Conservation (phyloP, 2,797 vertebrate genomes). For the Sebastes alutus region DNA sequence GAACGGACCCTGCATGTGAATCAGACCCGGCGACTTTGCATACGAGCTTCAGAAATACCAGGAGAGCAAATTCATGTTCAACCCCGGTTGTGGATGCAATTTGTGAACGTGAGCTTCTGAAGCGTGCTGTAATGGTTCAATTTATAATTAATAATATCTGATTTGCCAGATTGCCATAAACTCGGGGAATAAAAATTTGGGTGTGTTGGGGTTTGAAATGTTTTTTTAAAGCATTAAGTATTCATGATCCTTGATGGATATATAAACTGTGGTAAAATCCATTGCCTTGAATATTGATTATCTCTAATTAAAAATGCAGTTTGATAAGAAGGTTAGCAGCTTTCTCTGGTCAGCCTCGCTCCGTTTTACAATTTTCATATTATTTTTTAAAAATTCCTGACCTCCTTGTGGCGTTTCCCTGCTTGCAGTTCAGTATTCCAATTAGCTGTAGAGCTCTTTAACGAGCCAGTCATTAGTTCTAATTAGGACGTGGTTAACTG, state of each 20-base stretch:
- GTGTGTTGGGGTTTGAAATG: conserved; percentile 79
- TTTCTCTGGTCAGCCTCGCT: conserved; percentile 62
- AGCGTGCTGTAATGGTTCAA: conserved; percentile 75
- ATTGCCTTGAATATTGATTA: conserved; percentile 95
- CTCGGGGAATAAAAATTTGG: conserved; percentile 83
- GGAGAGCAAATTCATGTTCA: conserved; percentile 68
- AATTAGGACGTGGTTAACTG: conserved; percentile 93
- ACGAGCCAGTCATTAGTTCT: conserved; percentile 91
- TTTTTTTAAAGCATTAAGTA: conserved; percentile 88
- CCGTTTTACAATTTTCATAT: conserved; percentile 53
- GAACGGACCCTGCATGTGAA: conserved; percentile 74
- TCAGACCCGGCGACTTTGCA: conserved; percentile 61
- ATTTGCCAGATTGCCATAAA: conserved; percentile 96
- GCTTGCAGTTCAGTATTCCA: conserved; percentile 74
- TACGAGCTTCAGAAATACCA: conserved; percentile 60
- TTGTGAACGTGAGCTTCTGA: conserved; percentile 75
- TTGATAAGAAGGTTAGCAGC: conserved; percentile 76
- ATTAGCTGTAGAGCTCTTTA: conserved; percentile 87
- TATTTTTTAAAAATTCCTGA: conserved; percentile 36
- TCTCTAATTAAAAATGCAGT: conserved; percentile 94
- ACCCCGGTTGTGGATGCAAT: conserved; percentile 72
- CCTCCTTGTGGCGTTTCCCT: conserved; percentile 58
- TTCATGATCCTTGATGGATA: conserved; percentile 93
- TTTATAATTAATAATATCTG: conserved; percentile 94
- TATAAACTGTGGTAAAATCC: conserved; percentile 86